A percentile compares a stretch with the other conserved stretches of the same genome.
Conservation (phyloP, 2,797 vertebrate species). For the Phrynocephalus guinanensis region DNA sequence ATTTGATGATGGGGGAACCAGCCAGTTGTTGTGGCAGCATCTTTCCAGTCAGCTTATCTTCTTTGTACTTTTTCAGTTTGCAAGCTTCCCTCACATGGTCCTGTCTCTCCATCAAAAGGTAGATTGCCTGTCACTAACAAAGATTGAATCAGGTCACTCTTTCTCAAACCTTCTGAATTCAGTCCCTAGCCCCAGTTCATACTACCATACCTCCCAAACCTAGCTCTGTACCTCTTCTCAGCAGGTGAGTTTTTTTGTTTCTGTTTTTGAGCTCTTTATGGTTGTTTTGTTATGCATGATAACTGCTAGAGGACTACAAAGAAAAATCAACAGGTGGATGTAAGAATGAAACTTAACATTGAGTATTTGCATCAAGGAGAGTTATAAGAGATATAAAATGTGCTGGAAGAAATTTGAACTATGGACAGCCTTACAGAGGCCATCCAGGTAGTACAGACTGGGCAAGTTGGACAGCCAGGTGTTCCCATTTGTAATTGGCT, state of each 20-base stretch:
- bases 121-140: conserved; percentile 50
- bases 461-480: background rate
- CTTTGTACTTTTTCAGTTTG: conserved; percentile 99
- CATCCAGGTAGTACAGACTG: background rate
- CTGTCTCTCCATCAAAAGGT: conserved; percentile 99
- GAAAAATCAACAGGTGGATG: too few relatives aligned
- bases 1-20: conserved; percentile 96
- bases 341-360: background rate
- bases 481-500: background rate
- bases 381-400: background rate
- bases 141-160: background rate
- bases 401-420: background rate
- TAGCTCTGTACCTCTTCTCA: background rate
- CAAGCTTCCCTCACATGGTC: conserved; percentile 99
- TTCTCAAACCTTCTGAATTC: background rate
- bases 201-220: background rate
- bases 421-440: background rate
- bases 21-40: conserved; percentile 98
- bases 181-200: background rate
- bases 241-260: background rate
- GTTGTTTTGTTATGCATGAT: background rate
- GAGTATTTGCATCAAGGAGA: background rate
- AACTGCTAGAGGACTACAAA: background rate
- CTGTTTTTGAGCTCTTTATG: background rate
- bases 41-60: conserved; percentile 99